A percentile compares a stretch with the other conserved stretches of the same genome.
These are phyloP conservation scores for Drosophila pseudotakahashii DNA, from an alignment of 2,888 invertebrate species.

Conservation along the genomic window DNA sequence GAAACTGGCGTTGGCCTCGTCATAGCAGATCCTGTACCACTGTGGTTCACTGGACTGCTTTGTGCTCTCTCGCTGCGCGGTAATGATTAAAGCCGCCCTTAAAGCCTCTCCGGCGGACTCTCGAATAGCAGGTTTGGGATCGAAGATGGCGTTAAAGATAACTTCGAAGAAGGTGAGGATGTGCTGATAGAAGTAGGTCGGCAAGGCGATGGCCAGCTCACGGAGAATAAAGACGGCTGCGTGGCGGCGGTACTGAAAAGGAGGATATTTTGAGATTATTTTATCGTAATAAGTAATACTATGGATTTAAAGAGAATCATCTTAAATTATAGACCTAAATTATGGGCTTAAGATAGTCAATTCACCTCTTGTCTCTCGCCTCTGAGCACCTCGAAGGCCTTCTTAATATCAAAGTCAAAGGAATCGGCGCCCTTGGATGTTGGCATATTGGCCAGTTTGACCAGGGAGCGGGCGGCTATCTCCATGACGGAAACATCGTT, in stretches of 20 bases:
- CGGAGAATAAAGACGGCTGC: conserved; percentile 96
- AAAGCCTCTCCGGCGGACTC: conserved; percentile 97
- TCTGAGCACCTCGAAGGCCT: conserved; percentile 97
- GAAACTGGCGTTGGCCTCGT: conserved; percentile 93
- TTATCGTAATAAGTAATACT: too few species aligned
- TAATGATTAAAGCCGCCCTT: conserved; percentile 97
- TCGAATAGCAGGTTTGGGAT: conserved; percentile 95
- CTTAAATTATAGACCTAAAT: too few species aligned
- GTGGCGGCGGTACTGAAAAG: conserved; percentile 90
- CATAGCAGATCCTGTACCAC: conserved; percentile 97
- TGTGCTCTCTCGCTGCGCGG: conserved; percentile 97
- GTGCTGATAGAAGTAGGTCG: conserved; percentile 98
- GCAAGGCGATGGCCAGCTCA: conserved; percentile 97
- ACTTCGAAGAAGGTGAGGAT: conserved; percentile 96
- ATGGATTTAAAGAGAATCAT: too few species aligned
- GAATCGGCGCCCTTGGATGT: conserved; percentile 98
- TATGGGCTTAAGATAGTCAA: too few species aligned
- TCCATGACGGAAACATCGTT: conserved; percentile 97
- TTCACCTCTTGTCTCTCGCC: conserved; percentile 93
- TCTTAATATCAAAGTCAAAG: conserved; percentile 98
- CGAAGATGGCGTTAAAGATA: conserved; percentile 95
- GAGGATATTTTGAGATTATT: background rate
- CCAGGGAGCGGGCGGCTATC: conserved; percentile 97
- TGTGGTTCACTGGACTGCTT: conserved; percentile 95
- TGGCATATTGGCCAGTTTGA: conserved; percentile 94